These are phyloP conservation scores for Ephestia elutella DNA, from an alignment of 1,140 invertebrate species.

Conservation along the genomic window DNA sequence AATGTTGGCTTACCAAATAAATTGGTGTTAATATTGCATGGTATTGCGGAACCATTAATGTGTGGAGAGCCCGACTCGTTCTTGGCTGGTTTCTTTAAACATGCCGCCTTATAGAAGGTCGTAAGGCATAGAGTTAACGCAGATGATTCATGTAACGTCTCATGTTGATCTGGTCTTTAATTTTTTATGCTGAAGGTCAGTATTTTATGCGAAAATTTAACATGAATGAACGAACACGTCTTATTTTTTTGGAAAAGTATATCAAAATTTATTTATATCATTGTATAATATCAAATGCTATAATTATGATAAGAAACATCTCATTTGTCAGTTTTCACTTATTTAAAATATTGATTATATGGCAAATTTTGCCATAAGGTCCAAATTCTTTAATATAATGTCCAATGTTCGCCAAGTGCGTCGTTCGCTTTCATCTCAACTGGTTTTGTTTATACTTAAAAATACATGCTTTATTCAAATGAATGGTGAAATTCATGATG, in stretches of 20 bases:
- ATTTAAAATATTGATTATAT: too few relatives aligned
- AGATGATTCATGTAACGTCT: not conserved
- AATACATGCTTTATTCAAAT: slow-evolving; percentile 1
- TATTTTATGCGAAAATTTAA: not conserved
- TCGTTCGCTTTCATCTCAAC: not conserved
- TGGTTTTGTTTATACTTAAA: slow-evolving; percentile 1
- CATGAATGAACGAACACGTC: not conserved
- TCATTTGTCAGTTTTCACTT: too few relatives aligned
- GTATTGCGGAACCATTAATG: too few relatives aligned
- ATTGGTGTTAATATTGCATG: too few relatives aligned
- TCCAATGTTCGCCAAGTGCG: not conserved
- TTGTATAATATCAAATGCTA: too few relatives aligned
- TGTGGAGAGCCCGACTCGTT: too few relatives aligned
- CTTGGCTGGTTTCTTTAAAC: not conserved
- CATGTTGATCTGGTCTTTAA: not conserved
- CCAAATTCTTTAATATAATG: not conserved
- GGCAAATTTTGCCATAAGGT: too few relatives aligned
- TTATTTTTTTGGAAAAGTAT: too few relatives aligned
- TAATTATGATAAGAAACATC: too few relatives aligned
- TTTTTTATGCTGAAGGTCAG: not conserved
- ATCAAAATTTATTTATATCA: too few relatives aligned
- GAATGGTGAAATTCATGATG: slow-evolving; percentile 2
- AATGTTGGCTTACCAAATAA: too few relatives aligned
- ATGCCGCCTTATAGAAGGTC: not conserved
- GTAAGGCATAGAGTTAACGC: not conserved